Evolutionary conservation across 2,797 vertebrate genomes (phyloP).

Genomic region (Hephaestus fuliginosus): DNA sequence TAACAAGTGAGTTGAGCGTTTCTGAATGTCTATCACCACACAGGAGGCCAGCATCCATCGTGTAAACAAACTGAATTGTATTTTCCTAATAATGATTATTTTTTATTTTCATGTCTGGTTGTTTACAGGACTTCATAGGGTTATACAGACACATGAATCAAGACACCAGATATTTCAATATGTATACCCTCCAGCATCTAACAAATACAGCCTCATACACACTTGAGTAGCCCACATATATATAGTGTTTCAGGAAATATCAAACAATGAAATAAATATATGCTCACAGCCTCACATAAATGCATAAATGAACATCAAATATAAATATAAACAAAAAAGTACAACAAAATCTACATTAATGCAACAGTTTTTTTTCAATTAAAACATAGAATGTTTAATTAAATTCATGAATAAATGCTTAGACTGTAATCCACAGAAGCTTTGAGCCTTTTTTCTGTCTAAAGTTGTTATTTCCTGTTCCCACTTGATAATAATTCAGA

Average conservation of each 20-base stretch:
- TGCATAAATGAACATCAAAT: background rate
- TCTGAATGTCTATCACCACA: background rate
- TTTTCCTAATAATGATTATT: background rate
- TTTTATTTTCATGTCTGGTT: background rate
- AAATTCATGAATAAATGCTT: background rate
- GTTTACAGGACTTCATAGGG: background rate
- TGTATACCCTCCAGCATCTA: background rate
- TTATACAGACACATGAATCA: conserved; percentile 1
- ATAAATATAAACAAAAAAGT: background rate
- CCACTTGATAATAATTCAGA: background rate
- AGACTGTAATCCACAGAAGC: background rate
- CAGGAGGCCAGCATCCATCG: background rate
- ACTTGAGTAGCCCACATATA: background rate
- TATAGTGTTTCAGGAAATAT: background rate
- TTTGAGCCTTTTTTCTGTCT: background rate
- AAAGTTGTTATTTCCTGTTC: background rate
- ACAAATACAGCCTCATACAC: background rate
- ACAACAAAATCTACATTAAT: background rate
- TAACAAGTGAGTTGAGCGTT: conserved; percentile 82
- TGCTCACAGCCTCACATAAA: background rate
- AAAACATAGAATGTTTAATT: background rate
- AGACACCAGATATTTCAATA: background rate
- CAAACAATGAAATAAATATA: background rate
- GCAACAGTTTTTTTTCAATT: background rate
- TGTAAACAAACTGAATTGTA: background rate